Conservation (phyloP, 2,888 invertebrate species). For the Apoda limacodes region DNA sequence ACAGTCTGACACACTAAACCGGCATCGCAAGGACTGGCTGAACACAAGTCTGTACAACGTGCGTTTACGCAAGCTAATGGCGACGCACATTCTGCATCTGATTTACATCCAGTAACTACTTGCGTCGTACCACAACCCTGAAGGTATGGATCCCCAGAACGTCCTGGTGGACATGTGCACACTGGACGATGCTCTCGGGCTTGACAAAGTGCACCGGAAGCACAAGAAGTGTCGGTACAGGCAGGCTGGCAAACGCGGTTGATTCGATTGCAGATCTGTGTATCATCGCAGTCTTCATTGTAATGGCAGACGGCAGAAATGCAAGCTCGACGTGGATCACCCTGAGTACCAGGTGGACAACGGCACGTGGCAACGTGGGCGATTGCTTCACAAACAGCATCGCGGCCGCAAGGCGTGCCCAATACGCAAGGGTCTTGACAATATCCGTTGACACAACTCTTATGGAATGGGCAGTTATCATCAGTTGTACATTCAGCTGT, state of each 20-base stretch:
- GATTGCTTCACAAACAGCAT: conserved; percentile 80
- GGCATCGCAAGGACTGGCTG: conserved; percentile 77
- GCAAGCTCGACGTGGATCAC: conserved; percentile 84
- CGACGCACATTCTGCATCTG: conserved; percentile 82
- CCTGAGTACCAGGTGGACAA: conserved; percentile 88
- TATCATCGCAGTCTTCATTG: conserved; percentile 88
- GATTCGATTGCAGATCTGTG: conserved; percentile 85
- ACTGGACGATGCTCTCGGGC: conserved; percentile 81
- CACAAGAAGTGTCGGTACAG: conserved; percentile 86
- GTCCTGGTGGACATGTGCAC: conserved; percentile 82
- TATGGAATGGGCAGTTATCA: conserved; percentile 86
- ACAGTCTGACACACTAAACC: conserved; percentile 85
- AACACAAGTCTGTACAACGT: conserved; percentile 83
- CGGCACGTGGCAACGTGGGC: conserved; percentile 84
- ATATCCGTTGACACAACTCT: conserved; percentile 81
- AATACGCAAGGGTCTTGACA: conserved; percentile 83
- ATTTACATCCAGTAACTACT: conserved; percentile 72
- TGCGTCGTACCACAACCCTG: conserved; percentile 52
- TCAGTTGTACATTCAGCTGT: conserved; percentile 85
- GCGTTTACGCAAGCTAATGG: conserved; percentile 82
- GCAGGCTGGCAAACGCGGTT: conserved; percentile 86
- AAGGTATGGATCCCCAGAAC: conserved; percentile 82
- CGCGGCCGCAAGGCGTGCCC: conserved; percentile 80
- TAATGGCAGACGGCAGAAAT: conserved; percentile 87
- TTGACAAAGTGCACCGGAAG: conserved; percentile 79